Evolutionary conservation across 1,140 invertebrate species (phyloP).

Genomic region (Ericerus pela): DNA sequence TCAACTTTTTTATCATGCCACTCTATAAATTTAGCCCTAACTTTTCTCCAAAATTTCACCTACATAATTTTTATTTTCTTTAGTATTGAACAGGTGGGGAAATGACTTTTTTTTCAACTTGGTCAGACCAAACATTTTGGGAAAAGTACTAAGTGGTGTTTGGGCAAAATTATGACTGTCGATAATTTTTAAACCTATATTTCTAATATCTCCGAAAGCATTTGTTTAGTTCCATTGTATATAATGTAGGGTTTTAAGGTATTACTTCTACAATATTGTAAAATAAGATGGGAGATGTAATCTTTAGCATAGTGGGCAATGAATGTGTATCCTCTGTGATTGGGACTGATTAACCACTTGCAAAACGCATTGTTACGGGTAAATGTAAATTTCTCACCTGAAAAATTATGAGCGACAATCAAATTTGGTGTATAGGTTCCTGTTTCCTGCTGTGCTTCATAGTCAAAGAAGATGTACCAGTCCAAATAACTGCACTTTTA

Average conservation of each 20-base stretch:
- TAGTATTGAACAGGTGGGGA: conserved; percentile 11
- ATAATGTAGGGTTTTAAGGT: conserved; percentile 9
- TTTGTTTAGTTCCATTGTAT: conserved; percentile 9
- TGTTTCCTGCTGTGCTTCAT: conserved; percentile 9
- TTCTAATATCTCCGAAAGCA: not conserved
- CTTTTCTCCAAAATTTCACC: too few species aligned
- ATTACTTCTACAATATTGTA: conserved; percentile 10
- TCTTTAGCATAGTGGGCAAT: conserved; percentile 10
- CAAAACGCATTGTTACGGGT: conserved; percentile 5
- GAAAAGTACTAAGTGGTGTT: not conserved
- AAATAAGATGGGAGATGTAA: conserved; percentile 8
- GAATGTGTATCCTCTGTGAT: not conserved
- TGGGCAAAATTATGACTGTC: conserved; percentile 9
- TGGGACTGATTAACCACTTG: not conserved
- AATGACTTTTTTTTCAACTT: conserved; percentile 17
- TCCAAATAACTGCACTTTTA: too few species aligned
- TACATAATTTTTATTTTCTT: conserved; percentile 14
- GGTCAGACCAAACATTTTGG: conserved; percentile 5
- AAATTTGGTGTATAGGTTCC: conserved; percentile 8
- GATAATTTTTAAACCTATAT: conserved; percentile 9
- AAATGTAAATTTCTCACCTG: not conserved
- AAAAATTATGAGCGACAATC: conserved; percentile 1
- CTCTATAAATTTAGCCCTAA: too few species aligned
- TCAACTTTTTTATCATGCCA: too few species aligned
- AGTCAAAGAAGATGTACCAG: too few species aligned